A percentile compares a stretch with the other conserved stretches of the same genome.
phyloP scores from a whole-genome alignment of 1,140 invertebrate species.

The Delia radicum region DNA sequence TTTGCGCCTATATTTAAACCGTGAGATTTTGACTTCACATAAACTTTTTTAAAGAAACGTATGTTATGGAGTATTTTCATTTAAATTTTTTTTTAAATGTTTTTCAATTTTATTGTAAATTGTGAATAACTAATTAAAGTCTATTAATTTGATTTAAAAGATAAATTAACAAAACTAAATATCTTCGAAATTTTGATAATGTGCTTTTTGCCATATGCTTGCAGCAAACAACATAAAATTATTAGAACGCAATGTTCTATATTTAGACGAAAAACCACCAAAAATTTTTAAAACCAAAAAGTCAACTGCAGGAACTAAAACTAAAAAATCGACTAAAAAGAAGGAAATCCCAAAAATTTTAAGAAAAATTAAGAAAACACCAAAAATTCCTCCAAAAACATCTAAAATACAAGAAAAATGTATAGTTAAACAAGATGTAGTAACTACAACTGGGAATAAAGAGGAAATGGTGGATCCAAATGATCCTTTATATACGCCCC shows the following conservation, averaged over 20 bases:
- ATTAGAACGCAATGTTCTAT: not conserved
- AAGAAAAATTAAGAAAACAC: too few species aligned
- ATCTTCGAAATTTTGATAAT: not conserved
- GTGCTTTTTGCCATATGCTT: constrained; percentile 3
- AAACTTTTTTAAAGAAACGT: too few species aligned
- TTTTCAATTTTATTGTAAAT: too few species aligned
- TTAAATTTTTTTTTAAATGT: too few species aligned
- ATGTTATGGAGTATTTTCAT: too few species aligned
- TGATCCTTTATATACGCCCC: not conserved
- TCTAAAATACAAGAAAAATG: not conserved
- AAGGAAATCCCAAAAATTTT: not conserved
- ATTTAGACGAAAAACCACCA: constrained; percentile 18
- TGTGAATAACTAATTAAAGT: too few species aligned
- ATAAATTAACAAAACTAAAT: not conserved
- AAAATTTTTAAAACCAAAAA: not conserved
- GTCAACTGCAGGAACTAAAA: not conserved
- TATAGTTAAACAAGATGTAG: not conserved
- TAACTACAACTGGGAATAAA: not conserved
- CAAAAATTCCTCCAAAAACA: too few species aligned
- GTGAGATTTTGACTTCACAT: too few species aligned
- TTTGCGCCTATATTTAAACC: too few species aligned
- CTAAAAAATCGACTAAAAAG: not conserved
- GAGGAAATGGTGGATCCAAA: not conserved
- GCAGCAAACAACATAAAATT: not conserved
- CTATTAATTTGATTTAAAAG: too few species aligned